Evolutionary conservation across 1,140 invertebrate species (phyloP).

Genomic region (Adoxophyes honmai): DNA sequence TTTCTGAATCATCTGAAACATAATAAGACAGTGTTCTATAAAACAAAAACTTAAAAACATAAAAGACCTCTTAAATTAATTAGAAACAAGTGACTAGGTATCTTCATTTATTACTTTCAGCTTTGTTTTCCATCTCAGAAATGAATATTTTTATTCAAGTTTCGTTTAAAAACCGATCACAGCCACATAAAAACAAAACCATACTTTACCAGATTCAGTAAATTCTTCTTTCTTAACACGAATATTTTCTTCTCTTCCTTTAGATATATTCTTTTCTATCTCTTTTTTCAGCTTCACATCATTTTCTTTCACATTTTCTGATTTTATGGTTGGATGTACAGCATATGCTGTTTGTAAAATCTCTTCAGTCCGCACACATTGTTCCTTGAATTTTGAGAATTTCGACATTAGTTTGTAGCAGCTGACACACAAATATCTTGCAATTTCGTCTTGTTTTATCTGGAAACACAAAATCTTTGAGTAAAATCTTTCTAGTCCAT

Average conservation of each 20-base stretch:
- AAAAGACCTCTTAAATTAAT: too few species aligned
- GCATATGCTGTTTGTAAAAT: slow-evolving; percentile 28
- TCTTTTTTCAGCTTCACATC: not conserved
- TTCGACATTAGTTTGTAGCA: slow-evolving; percentile 57
- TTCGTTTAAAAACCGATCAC: too few species aligned
- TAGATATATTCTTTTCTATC: slow-evolving; percentile 4
- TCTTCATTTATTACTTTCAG: too few species aligned
- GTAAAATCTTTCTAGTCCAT: too few species aligned
- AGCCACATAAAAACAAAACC: not conserved
- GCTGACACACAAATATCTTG: slow-evolving; percentile 52
- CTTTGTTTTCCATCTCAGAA: too few species aligned
- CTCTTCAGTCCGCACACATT: slow-evolving; percentile 59
- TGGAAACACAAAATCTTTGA: slow-evolving; percentile 22
- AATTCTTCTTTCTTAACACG: not conserved
- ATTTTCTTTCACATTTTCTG: not conserved
- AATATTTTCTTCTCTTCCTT: not conserved
- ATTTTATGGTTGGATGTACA: not conserved
- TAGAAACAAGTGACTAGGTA: too few species aligned
- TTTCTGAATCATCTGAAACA: too few species aligned
- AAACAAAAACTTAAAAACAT: too few species aligned
- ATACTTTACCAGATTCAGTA: not conserved
- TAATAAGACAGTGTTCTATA: too few species aligned
- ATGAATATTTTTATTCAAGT: too few species aligned
- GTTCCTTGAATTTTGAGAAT: slow-evolving; percentile 60
- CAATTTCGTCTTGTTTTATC: slow-evolving; percentile 49